Conservation (phyloP, 2,888 invertebrate species). For the Agriotes lineatus region DNA sequence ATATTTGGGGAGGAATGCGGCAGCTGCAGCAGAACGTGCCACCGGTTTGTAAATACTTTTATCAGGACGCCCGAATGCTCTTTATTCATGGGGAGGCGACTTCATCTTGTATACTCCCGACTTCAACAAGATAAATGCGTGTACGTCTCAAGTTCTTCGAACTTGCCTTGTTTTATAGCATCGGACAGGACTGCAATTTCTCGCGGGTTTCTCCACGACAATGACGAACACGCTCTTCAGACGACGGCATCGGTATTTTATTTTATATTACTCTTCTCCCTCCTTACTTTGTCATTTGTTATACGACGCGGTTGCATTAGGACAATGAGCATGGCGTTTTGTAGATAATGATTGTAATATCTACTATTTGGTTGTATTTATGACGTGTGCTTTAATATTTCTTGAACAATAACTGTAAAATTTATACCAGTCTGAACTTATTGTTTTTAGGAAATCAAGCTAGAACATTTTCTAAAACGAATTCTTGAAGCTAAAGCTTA, state of each 20-base stretch:
- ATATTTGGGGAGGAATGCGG: slow-evolving; percentile 22
- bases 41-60: slow-evolving; percentile 22
- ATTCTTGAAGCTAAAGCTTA: no score
- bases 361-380: no score
- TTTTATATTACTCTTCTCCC: not conserved
- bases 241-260: not conserved
- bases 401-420: no score
- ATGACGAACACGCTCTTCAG: not conserved
- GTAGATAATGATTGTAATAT: no score
- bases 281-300: not conserved
- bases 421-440: no score
- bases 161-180: slow-evolving; percentile 27
- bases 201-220: slow-evolving; percentile 14
- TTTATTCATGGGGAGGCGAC: slow-evolving; percentile 22
- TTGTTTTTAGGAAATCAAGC: no score
- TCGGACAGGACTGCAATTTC: slow-evolving; percentile 25
- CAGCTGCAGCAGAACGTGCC: slow-evolving; percentile 2
- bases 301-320: not conserved
- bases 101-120: slow-evolving; percentile 16
- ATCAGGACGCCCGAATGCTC: slow-evolving; percentile 20
- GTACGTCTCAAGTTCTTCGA: slow-evolving; percentile 31
- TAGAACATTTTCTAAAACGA: no score
- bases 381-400: no score
- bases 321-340: no score
- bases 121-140: slow-evolving; percentile 28